These are phyloP conservation scores for Zaprionus bogoriensis DNA, from an alignment of 2,888 invertebrate genomes.

Conservation along the genomic window DNA sequence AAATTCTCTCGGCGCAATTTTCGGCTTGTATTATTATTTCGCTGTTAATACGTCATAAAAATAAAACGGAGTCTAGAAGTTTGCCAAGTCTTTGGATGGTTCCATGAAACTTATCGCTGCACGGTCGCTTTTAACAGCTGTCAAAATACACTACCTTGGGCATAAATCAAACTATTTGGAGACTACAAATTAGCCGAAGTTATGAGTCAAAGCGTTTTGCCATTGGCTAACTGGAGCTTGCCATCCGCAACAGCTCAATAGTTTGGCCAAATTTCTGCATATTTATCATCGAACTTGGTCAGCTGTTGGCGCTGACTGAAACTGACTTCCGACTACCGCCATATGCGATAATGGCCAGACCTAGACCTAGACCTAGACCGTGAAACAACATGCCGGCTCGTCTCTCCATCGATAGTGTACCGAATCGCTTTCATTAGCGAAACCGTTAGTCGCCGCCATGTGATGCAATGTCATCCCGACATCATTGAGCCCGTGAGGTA, in stretches of 20 bases:
- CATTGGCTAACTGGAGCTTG: conserved; percentile 58
- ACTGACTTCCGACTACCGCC: conserved; percentile 60
- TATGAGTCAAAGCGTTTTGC: conserved; percentile 43
- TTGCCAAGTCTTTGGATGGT: background rate
- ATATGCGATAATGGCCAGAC: conserved; percentile 19
- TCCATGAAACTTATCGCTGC: background rate
- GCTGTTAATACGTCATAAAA: background rate
- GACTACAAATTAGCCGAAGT: conserved; percentile 28
- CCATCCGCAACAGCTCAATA: conserved; percentile 26
- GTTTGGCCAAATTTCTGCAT: conserved; percentile 28
- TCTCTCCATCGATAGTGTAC: no score
- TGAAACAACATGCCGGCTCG: conserved; percentile 41
- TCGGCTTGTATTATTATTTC: conserved; percentile 8
- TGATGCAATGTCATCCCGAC: conserved; percentile 30
- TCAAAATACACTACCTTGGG: conserved; percentile 34
- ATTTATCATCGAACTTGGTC: conserved; percentile 68
- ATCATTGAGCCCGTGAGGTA: conserved; percentile 19
- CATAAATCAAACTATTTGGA: conserved; percentile 28
- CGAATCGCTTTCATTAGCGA: conserved; percentile 2
- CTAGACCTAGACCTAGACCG: conserved; percentile 73
- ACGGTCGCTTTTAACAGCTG: conserved; percentile 4
- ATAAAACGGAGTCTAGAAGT: background rate
- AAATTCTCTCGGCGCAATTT: conserved; percentile 30
- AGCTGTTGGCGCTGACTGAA: conserved; percentile 43
- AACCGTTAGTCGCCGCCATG: conserved; percentile 42